Evolutionary conservation across 53 echinoderm and acorn worm genomes (phyloP), one percentile per base, ranked within the genome.

Genomic region (Arbacia lixula): DNA sequence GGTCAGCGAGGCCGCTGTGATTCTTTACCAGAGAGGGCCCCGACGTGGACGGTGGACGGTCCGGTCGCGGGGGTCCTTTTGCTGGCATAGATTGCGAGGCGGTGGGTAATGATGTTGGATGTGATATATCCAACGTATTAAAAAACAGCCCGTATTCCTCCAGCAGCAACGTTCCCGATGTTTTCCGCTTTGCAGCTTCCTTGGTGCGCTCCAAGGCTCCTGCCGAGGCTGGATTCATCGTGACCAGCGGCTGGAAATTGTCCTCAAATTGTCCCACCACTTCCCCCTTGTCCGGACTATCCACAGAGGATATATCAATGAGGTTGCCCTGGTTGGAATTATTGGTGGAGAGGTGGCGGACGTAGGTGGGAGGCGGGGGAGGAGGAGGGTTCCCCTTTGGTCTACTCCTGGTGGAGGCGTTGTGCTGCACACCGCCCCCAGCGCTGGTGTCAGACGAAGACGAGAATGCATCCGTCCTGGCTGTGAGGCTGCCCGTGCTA

Each of bases 71-170:
- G n/a, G n/a, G n/a, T n/a, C n/a, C 46, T 46, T 46, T 8, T 46
- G 8, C 46, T 3, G 6, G 32, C 50, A 32, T 52, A 8, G 51
- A 28, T 33, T n/a, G n/a, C 4, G 58, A 28, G 22, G 24, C 58
- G 2, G 20, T 46, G 27, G 51, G 74, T 53, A 74, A n/a, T 25
- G 74, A 74, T 1, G 74, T 20, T 30, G 77, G 57, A 19, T 42
- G 56, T 39, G 77, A 77, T 58, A 77, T 36, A 36, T 36, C 30
- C 54, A 81, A 41, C 33, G 64, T 29, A 11, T 81, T 33, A 81
- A 81, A 81, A 33, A 31, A 32, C 46, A 81, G 49, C 63, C 82
- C 82, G 46, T 81, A 81, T 42, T 81, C 82, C 64, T 81, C 64
- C n/a, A 81, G 40, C 31, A 81, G 46, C 30, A 40, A 3, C 61